These are phyloP conservation scores for Ochropleura leucogaster DNA, from an alignment of 2,888 invertebrate genomes.

Conservation along the genomic window DNA sequence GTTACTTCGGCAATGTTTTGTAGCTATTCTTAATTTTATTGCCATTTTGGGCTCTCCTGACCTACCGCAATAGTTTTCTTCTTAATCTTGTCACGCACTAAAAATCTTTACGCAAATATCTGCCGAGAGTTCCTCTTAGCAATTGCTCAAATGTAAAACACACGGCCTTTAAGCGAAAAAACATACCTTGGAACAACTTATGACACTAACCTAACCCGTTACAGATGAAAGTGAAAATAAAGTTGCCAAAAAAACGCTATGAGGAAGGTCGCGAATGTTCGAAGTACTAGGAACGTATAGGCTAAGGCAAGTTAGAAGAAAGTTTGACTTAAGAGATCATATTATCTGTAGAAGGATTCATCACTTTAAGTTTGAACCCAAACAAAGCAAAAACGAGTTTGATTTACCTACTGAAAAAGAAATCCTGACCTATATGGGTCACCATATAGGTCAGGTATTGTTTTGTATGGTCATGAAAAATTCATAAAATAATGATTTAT, in stretches of 20 bases:
- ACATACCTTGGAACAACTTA: too few relatives aligned
- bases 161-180: constrained; percentile 10
- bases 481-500: not conserved
- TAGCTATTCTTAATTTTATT: not conserved
- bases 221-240: constrained; percentile 47
- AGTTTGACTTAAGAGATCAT: constrained; percentile 8
- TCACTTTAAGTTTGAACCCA: not conserved
- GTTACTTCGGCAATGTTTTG: not conserved
- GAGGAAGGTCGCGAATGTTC: constrained; percentile 48
- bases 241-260: constrained; percentile 20
- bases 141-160: not conserved
- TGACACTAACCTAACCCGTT: not conserved
- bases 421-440: constrained; percentile 6
- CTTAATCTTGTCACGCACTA: constrained; percentile 16
- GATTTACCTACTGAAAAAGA: not conserved
- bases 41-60: constrained; percentile 21
- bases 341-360: not conserved
- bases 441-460: not conserved
- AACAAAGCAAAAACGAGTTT: not conserved
- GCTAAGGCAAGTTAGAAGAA: constrained; percentile 43
- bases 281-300: constrained; percentile 53
- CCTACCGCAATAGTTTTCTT: constrained; percentile 53
- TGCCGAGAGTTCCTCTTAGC: not conserved
- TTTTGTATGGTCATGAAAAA: constrained; percentile 1
- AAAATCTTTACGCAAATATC: not conserved